These are phyloP conservation scores for Drosophila gaucha DNA, from an alignment of 2,888 invertebrate genomes.

Conservation along the genomic window DNA sequence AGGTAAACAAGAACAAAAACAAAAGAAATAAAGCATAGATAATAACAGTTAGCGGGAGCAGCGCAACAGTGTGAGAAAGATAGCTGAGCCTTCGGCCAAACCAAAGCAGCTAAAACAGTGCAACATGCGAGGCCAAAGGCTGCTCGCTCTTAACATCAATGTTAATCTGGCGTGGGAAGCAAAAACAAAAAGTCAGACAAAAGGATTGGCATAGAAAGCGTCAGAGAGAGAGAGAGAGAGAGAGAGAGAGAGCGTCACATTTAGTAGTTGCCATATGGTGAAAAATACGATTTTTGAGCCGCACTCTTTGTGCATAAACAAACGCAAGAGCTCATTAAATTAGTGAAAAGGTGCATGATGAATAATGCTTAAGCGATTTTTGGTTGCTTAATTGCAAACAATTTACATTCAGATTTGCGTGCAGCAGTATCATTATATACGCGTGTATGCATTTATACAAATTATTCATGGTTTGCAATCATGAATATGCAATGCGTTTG, in stretches of 20 bases:
- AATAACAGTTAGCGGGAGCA: slow-evolving; percentile 44
- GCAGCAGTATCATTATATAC: slow-evolving; percentile 10
- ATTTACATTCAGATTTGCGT: slow-evolving; percentile 26
- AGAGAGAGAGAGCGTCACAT: not conserved
- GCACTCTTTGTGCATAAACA: no score
- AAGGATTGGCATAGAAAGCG: not conserved
- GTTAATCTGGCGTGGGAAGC: slow-evolving; percentile 39
- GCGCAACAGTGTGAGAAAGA: slow-evolving; percentile 13
- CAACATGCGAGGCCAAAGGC: slow-evolving; percentile 10
- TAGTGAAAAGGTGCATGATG: not conserved
- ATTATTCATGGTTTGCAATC: slow-evolving; percentile 20
- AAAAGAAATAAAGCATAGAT: slow-evolving; percentile 17
- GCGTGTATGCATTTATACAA: not conserved
- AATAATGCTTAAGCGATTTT: slow-evolving; percentile 17
- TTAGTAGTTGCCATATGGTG: slow-evolving; percentile 12
- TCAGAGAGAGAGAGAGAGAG: not conserved
- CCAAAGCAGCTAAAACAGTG: slow-evolving; percentile 18
- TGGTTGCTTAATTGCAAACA: slow-evolving; percentile 8
- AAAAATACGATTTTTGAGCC: not conserved
- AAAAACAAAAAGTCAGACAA: slow-evolving; percentile 1
- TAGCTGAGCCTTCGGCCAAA: not conserved
- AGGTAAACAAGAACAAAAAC: slow-evolving; percentile 46
- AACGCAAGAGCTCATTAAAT: slow-evolving; percentile 2
- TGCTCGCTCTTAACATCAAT: slow-evolving; percentile 4
- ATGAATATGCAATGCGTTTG: slow-evolving; percentile 25